phyloP scores from a whole-genome alignment of 2,888 invertebrate species.

The Craniophora ligustri region DNA sequence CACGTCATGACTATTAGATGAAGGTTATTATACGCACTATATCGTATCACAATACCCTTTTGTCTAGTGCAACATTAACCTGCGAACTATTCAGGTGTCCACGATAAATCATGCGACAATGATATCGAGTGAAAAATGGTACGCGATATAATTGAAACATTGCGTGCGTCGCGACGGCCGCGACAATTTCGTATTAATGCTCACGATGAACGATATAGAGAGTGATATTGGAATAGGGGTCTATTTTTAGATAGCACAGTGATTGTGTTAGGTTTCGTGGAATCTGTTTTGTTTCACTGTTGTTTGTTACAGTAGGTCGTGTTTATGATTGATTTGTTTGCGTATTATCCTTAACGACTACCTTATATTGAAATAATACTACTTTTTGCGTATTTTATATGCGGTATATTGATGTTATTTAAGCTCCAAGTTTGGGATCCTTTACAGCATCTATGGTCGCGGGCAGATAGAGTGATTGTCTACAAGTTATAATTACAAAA shows the following conservation, averaged over 20 bases:
- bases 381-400: too few species aligned
- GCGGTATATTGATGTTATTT: too few species aligned
- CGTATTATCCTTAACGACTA: too few species aligned
- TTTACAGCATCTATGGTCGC: too few species aligned
- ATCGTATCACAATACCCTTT: constrained; percentile 12
- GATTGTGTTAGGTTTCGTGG: not conserved
- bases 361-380: too few species aligned
- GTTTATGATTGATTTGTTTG: not conserved
- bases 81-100: constrained; percentile 44
- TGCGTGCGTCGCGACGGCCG: constrained; percentile 48
- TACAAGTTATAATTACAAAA: too few species aligned
- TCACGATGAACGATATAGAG: constrained; percentile 3
- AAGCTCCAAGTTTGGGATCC: too few species aligned
- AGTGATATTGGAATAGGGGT: constrained; percentile 9
- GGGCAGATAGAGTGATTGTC: too few species aligned
- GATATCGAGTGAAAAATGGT: constrained; percentile 58
- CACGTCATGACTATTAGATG: not conserved
- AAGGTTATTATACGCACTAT: constrained; percentile 18
- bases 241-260: constrained; percentile 10
- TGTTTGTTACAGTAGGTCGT: not conserved
- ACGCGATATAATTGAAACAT: constrained; percentile 57
- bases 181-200: constrained; percentile 18
- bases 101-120: constrained; percentile 53
- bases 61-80: constrained; percentile 33
- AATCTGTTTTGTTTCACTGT: not conserved